Percentiles rank a stretch among this genome's conserved stretches.
Evolutionary conservation across 2,113 vertebrate species (phyloP).

Genomic region (Chlamydotis undulata): DNA sequence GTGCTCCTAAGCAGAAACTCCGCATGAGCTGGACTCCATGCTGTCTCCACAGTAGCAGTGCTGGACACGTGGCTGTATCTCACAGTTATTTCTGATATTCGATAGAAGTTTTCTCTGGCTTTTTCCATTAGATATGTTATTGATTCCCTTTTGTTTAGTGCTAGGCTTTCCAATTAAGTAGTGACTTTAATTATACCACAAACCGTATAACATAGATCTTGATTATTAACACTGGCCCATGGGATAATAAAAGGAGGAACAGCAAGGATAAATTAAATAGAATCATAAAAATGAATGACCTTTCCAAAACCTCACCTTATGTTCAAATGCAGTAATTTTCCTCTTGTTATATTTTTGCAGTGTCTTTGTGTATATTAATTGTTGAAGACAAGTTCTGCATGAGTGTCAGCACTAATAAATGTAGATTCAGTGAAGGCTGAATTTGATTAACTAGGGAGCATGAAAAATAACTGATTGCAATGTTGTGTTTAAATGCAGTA

Average conservation of each 20-base stretch:
- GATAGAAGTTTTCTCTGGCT: not conserved
- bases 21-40: not conserved
- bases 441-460: constrained; percentile 12
- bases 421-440: not conserved
- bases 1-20: not conserved
- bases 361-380: constrained; percentile 7
- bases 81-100: not conserved
- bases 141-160: constrained; percentile 64
- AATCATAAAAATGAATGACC: constrained; percentile 29
- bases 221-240: constrained; percentile 56
- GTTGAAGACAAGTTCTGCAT: constrained; percentile 15
- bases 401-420: constrained; percentile 17
- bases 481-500: constrained; percentile 37
- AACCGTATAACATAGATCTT: constrained; percentile 58
- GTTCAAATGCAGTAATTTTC: not conserved
- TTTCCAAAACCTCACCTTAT: not conserved
- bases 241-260: constrained; percentile 33
- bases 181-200: constrained; percentile 68
- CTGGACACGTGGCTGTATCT: not conserved
- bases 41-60: not conserved
- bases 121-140: constrained; percentile 35
- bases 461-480: constrained; percentile 48
- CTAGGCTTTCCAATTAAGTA: constrained; percentile 69
- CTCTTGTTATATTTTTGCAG: not conserved
- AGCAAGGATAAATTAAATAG: constrained; percentile 62